Evolutionary conservation across 2,113 vertebrate genomes (phyloP).

Genomic region (Microcebus lehilahytsara): DNA sequence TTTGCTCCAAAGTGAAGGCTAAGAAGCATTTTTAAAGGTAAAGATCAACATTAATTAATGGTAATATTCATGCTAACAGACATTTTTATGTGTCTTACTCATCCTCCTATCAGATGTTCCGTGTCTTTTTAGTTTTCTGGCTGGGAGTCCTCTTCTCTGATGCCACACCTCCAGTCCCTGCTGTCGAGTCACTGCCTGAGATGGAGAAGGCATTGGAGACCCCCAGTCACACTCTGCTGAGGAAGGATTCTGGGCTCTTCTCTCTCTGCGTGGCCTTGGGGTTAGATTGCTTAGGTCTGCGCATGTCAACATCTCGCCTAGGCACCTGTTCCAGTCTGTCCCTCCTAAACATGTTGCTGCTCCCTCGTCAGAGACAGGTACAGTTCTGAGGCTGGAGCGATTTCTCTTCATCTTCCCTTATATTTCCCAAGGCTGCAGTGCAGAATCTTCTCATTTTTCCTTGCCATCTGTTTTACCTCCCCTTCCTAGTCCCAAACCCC

Average conservation of each 20-base stretch:
- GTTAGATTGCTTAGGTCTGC: neutral
- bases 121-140: neutral
- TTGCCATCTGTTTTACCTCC: neutral
- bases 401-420: neutral
- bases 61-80: neutral
- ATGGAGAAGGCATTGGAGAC: neutral
- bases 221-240: accelerated
- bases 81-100: neutral
- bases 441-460: conserved; percentile 26
- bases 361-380: neutral
- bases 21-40: neutral
- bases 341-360: neutral
- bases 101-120: neutral
- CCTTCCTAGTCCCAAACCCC: conserved; percentile 27
- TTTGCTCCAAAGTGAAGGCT: neutral
- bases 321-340: neutral
- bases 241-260: accelerated
- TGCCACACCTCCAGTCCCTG: neutral
- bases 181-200: neutral
- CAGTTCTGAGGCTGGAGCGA: neutral
- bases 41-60: neutral
- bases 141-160: neutral
- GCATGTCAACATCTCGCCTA: neutral
- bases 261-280: neutral
- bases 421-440: conserved; percentile 39